phyloP scores from a whole-genome alignment of 2,797 vertebrate species.

The Aphelocoma californica region DNA sequence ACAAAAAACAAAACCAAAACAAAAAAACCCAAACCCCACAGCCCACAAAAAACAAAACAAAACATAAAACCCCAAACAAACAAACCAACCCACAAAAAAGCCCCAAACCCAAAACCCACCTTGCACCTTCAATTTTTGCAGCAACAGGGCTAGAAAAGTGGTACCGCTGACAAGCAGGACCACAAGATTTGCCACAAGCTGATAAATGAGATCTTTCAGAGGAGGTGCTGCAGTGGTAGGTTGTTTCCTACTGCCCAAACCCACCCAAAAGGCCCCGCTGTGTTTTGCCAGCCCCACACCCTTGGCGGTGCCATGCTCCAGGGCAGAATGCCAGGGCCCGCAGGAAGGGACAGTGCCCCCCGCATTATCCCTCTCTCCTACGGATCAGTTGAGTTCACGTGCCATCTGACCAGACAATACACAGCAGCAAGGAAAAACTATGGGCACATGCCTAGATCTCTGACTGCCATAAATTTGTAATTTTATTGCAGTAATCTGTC shows the following conservation, averaged over 20 bases:
- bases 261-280: fast-evolving
- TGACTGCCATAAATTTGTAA: neutral
- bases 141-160: neutral
- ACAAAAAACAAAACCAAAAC: neutral
- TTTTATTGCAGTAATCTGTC: conserved; percentile 23
- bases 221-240: neutral
- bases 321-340: neutral
- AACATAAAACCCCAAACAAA: neutral
- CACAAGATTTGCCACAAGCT: neutral
- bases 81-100: neutral
- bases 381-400: fast-evolving
- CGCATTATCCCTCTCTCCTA: neutral
- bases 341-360: neutral
- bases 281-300: neutral
- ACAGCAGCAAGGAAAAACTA: neutral
- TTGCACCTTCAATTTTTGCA: neutral
- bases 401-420: neutral
- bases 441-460: neutral
- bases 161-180: neutral
- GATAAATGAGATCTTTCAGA: neutral
- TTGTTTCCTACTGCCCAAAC: neutral
- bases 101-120: neutral
- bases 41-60: neutral
- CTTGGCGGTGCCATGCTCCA: fast-evolving
- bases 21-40: neutral